These are phyloP conservation scores for Pyrgus malvae DNA, from an alignment of 2,888 invertebrate genomes.

Conservation along the genomic window DNA sequence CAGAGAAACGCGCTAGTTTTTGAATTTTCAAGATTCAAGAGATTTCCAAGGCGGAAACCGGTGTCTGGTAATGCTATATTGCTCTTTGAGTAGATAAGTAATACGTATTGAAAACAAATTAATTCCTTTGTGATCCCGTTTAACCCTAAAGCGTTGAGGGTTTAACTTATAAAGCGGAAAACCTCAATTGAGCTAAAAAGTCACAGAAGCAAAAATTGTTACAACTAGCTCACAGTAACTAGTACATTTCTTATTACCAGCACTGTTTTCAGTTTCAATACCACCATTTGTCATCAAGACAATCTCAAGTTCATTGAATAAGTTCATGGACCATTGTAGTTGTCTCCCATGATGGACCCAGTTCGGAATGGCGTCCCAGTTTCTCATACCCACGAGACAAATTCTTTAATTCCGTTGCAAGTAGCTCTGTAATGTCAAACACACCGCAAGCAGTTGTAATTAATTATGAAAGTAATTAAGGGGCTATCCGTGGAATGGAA, in stretches of 20 bases:
- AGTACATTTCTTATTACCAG: slow-evolving; percentile 3
- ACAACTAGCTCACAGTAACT: background rate
- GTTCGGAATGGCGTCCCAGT: slow-evolving; percentile 33
- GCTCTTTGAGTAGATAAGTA: too few relatives aligned
- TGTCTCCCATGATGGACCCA: slow-evolving; percentile 47
- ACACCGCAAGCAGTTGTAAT: background rate
- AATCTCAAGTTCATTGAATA: slow-evolving; percentile 12
- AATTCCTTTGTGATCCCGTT: too few relatives aligned
- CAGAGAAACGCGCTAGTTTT: too few relatives aligned
- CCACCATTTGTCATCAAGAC: slow-evolving; percentile 19
- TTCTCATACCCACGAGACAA: slow-evolving; percentile 41
- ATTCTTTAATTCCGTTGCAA: slow-evolving; percentile 35
- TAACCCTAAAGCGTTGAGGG: too few relatives aligned
- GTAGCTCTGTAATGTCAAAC: slow-evolving; percentile 1
- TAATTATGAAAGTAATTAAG: background rate
- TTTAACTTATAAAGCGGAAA: too few relatives aligned
- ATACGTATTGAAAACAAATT: too few relatives aligned
- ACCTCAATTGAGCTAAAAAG: too few relatives aligned
- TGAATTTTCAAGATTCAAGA: too few relatives aligned
- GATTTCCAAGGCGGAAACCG: too few relatives aligned
- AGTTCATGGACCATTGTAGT: slow-evolving; percentile 21
- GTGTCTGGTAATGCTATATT: too few relatives aligned
- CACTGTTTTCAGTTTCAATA: slow-evolving; percentile 21
- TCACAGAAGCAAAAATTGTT: too few relatives aligned
- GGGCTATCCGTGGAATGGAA: background rate